Evolutionary conservation across 2,113 vertebrate genomes (phyloP), one percentile per base, ranked within the genome.

Genomic region (Sapajus apella): DNA sequence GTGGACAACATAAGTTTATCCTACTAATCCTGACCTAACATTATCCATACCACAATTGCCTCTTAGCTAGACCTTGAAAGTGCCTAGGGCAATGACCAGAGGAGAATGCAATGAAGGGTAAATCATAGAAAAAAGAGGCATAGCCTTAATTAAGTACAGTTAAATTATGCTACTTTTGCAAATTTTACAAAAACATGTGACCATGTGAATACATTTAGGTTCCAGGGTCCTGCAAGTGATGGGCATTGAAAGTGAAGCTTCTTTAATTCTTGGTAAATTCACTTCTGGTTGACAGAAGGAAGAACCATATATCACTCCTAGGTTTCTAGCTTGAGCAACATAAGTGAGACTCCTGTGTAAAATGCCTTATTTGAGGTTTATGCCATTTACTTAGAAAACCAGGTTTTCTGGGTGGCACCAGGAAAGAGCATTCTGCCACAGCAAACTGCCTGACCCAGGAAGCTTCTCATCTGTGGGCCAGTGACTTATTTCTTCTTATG

Each of bases 301-400:
- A 95, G 52, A 84, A 52, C 70, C 14, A 32, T 30, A n/a, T 52
- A 79, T 94, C 12, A 40, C 61, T 45, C 70, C 70, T 18, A 77
- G n/a, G 52, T 45, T 84, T 87, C 32, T 81, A 70, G 3, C 6
- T 72, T 86, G n/a, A 85, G 72, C 70, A 86, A 32, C 45, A 66
- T 20, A 77, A 81, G 43, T 21, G 13, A 47, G 86, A 58, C 0
- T 45, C 13, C 40, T 64, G 4, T 79, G 40, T 55, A 70, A 76
- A 97, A 90, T 4, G 52, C 91, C 21, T 97, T 92, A 64, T 83
- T 95, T 85, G 83, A 89, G 12, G 52, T 82, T 89, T 37, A 58
- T 72, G 16, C 3, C 27, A 68, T 72, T 80, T 93, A 93, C 68
- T 32, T 58, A 52, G 16, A 80, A 87, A 72, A 72, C 6, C 61